These are phyloP conservation scores for Melierax canorus DNA, from an alignment of 2,113 vertebrate genomes.

Conservation along the genomic window DNA sequence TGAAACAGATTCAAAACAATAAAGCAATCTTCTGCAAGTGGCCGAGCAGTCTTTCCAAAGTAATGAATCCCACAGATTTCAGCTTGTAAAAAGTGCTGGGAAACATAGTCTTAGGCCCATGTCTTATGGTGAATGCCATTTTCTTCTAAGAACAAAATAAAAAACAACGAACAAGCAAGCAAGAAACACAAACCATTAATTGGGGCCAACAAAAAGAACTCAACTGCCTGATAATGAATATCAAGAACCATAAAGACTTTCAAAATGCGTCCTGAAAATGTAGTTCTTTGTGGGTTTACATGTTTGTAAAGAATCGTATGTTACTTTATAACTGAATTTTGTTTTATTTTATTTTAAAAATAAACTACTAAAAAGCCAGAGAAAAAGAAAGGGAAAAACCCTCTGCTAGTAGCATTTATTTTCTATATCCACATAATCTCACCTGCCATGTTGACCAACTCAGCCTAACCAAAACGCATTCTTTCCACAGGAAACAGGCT, in stretches of 20 bases:
- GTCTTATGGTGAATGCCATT: slow-evolving; percentile 65
- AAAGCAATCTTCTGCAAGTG: not conserved
- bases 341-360: not conserved
- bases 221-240: slow-evolving; percentile 51
- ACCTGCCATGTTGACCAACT: slow-evolving; percentile 64
- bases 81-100: not conserved
- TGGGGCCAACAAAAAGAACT: slow-evolving; percentile 53
- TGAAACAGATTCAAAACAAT: not conserved
- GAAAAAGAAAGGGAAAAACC: not conserved
- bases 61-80: not conserved
- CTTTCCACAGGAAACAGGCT: slow-evolving; percentile 62
- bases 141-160: slow-evolving; percentile 66
- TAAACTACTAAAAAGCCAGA: not conserved
- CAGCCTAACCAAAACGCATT: slow-evolving; percentile 52
- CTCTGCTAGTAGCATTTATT: not conserved
- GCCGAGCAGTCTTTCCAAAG: not conserved
- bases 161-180: not conserved
- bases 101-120: slow-evolving; percentile 32
- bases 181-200: slow-evolving; percentile 40
- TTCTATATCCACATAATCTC: slow-evolving; percentile 48
- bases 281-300: not conserved
- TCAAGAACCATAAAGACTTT: not conserved
- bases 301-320: not conserved
- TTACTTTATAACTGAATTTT: not conserved
- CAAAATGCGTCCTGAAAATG: not conserved